Evolutionary conservation across 1,140 invertebrate genomes (phyloP), one percentile per base, ranked within the genome.

Genomic region (Eueides isabella): DNA sequence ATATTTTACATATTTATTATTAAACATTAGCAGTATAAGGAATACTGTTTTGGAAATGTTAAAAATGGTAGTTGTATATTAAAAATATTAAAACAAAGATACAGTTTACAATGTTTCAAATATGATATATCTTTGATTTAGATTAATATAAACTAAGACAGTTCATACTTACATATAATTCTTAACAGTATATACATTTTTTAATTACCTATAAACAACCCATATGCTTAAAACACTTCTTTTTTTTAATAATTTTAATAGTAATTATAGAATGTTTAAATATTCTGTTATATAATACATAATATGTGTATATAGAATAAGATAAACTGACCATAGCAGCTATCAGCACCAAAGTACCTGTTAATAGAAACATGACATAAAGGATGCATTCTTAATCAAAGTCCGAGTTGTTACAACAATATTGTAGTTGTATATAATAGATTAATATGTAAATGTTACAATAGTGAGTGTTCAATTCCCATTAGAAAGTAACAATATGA

Each of bases 281-380:
- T 31, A 31, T 5, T 31, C n/a, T n/a, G n/a, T 31, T 31, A 31
- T 31, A 31, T 31, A 5, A 31, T 31, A 31, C 31, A 31, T 5
- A 31, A 7, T 31, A 31, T 7, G 5, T 26, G 19, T 55, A 7
- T 9, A 9, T 23, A 2, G 9, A 23, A 55, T 26, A 11, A 26
- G 9, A 55, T 55, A 55, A 55, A 55, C 23, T 23, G 48, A 55
- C 48, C 23, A 11, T 55, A 19, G 12, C 9, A 23, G 23, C 7
- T 12, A 55, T 55, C 48, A 55, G 12, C 11, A 26, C 23, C 23
- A 9, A 55, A 26, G 19, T 55, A 55, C 4, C 41, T 26, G 48
- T 55, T 55, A 55, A 55, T 55, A 55, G 48, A 55, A 55, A 55
- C 48, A 12, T 55, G 41, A 48, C n/a, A 7, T 44, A 48, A 55